Percentiles rank a stretch among this genome's conserved stretches.
These are phyloP conservation scores for Heteromurus nitidus DNA, from an alignment of 2,888 invertebrate genomes.

Conservation along the genomic window DNA sequence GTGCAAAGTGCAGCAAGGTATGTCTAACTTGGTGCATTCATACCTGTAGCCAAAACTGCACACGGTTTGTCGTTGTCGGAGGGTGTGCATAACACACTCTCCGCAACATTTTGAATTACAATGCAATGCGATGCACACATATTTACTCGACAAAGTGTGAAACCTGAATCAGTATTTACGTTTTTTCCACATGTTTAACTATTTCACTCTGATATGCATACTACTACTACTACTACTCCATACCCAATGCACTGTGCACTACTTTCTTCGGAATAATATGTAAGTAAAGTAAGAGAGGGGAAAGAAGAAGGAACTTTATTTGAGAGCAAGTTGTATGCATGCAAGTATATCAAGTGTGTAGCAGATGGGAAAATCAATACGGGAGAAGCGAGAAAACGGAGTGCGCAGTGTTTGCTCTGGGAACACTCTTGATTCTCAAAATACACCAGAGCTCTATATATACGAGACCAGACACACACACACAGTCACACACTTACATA, in stretches of 20 bases:
- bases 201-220: slow-evolving; percentile 21
- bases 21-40: neutral
- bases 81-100: too few relatives aligned
- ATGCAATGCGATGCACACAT: slow-evolving; percentile 30
- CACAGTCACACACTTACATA: neutral
- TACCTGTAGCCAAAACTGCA: too few relatives aligned
- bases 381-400: slow-evolving; percentile 72
- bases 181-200: neutral
- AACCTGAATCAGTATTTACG: slow-evolving; percentile 11
- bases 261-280: slow-evolving; percentile 19
- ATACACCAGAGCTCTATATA: slow-evolving; percentile 58
- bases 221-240: too few relatives aligned
- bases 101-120: slow-evolving; percentile 19
- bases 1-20: slow-evolving; percentile 39
- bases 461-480: slow-evolving; percentile 52
- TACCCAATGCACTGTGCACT: slow-evolving; percentile 49
- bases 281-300: slow-evolving; percentile 12
- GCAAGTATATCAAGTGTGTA: slow-evolving; percentile 20
- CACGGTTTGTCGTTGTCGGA: too few relatives aligned
- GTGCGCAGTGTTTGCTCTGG: slow-evolving; percentile 73
- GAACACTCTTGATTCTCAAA: slow-evolving; percentile 61
- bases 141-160: neutral
- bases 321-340: neutral
- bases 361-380: slow-evolving; percentile 74
- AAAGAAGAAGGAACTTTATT: slow-evolving; percentile 31